These are phyloP conservation scores for Salminus brasiliensis DNA, from an alignment of 2,113 vertebrate genomes.

Conservation along the genomic window DNA sequence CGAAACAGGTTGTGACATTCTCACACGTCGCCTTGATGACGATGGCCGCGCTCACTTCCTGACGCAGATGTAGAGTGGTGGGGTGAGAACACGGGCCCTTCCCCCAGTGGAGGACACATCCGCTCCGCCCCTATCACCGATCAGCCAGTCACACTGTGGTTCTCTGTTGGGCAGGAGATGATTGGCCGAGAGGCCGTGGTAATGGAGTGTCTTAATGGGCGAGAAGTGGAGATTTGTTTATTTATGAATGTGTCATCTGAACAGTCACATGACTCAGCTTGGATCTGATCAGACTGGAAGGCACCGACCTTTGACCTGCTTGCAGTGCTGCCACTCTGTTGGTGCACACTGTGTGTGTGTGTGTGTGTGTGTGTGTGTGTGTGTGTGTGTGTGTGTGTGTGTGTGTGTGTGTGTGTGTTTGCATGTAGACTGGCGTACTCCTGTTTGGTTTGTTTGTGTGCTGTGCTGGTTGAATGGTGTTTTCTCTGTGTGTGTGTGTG, in stretches of 20 bases:
- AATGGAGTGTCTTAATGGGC: conserved; percentile 42
- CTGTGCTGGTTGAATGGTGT: conserved; percentile 8
- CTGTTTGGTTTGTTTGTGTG: conserved; percentile 26
- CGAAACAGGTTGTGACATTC: conserved; percentile 93
- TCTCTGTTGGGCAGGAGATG: conserved; percentile 51
- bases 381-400: conserved; percentile 28
- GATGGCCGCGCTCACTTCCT: conserved; percentile 89
- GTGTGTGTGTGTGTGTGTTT: not conserved
- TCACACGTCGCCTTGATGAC: conserved; percentile 87
- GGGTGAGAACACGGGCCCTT: conserved; percentile 50
- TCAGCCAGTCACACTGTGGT: conserved; percentile 50
- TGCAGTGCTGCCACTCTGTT: conserved; percentile 25
- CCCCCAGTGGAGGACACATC: conserved; percentile 58
- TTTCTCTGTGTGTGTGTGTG: not conserved
- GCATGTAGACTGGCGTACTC: not conserved
- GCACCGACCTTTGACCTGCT: conserved; percentile 43
- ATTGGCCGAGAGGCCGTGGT: conserved; percentile 36
- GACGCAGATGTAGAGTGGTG: conserved; percentile 78
- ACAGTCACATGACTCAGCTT: conserved; percentile 48
- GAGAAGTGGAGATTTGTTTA: conserved; percentile 43
- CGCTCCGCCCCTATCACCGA: conserved; percentile 32
- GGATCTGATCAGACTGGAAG: conserved; percentile 45
- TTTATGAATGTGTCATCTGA: conserved; percentile 48
- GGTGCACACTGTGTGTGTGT: not conserved
- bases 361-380: conserved; percentile 11